Percentiles rank a stretch among this genome's conserved stretches.
Conservation (phyloP, 2,888 invertebrate species). For the Abrostola triplasia region DNA sequence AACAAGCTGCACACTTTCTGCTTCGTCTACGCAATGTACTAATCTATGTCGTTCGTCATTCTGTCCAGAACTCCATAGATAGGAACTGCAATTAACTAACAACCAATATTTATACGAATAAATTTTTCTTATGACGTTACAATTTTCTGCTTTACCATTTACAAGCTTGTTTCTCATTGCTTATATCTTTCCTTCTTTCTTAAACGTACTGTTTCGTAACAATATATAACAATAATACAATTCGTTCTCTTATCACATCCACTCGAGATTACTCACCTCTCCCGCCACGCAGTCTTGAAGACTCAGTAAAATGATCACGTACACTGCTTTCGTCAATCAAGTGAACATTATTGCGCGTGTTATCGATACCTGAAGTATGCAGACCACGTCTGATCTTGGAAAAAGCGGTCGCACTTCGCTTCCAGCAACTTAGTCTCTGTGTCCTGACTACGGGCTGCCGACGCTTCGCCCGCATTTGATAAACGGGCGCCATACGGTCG, state of each 20-base stretch:
- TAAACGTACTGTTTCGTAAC: conserved; percentile 9
- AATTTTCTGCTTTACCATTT: no score
- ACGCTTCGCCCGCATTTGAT: conserved; percentile 58
- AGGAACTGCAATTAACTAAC: no score
- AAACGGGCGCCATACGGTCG: conserved; percentile 52
- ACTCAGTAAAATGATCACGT: conserved; percentile 51
- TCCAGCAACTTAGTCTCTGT: conserved; percentile 48
- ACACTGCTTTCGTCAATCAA: conserved; percentile 51
- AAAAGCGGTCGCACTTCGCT: conserved; percentile 36
- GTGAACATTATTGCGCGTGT: conserved; percentile 42
- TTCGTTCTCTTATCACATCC: conserved; percentile 32
- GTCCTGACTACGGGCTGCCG: conserved; percentile 33
- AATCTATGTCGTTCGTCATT: no score
- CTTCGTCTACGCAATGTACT: background rate
- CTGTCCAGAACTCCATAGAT: no score
- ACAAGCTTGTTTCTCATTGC: no score
- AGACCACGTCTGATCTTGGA: conserved; percentile 37
- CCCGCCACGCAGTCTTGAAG: conserved; percentile 49
- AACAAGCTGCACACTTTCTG: background rate
- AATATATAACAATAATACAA: conserved; percentile 6
- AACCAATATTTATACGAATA: no score
- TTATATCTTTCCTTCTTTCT: background rate
- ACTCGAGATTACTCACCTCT: conserved; percentile 39
- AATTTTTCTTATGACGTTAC: no score
- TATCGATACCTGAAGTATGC: conserved; percentile 43